Conservation (phyloP, 2,797 vertebrate genomes). For the Podargus strigoides region DNA sequence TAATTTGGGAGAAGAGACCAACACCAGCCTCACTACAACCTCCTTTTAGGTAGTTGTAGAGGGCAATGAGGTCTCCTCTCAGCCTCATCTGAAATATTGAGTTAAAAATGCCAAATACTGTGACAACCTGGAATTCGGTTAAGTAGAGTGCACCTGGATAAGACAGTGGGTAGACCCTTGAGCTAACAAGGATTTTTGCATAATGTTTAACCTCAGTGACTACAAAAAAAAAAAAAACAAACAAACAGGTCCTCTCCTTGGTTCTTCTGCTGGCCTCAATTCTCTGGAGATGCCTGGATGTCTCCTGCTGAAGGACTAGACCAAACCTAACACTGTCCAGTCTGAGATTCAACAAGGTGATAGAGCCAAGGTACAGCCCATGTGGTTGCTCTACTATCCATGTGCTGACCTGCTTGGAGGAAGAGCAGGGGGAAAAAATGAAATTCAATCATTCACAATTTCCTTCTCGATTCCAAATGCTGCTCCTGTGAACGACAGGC, state of each 20-base stretch:
- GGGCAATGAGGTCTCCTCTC: too few species aligned
- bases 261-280: neutral
- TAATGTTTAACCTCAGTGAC: neutral
- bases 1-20: too few species aligned
- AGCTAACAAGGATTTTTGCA: neutral
- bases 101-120: neutral
- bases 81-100: neutral
- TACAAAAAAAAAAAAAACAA: too few species aligned
- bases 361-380: neutral
- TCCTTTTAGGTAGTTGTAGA: too few species aligned
- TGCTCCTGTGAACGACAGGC: rapidly evolving
- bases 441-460: neutral
- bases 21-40: too few species aligned
- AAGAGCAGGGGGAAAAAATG: rapidly evolving
- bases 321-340: neutral
- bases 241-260: neutral
- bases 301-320: neutral
- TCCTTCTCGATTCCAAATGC: neutral
- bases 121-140: neutral
- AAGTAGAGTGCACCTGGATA: too few species aligned
- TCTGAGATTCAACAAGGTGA: neutral
- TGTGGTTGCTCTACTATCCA: rapidly evolving
- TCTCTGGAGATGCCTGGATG: neutral
- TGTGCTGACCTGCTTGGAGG: neutral
- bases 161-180: neutral